A percentile compares a stretch with the other conserved stretches of the same genome.
These are phyloP conservation scores for Clivina fossor DNA, from an alignment of 2,888 invertebrate genomes.

Conservation along the genomic window DNA sequence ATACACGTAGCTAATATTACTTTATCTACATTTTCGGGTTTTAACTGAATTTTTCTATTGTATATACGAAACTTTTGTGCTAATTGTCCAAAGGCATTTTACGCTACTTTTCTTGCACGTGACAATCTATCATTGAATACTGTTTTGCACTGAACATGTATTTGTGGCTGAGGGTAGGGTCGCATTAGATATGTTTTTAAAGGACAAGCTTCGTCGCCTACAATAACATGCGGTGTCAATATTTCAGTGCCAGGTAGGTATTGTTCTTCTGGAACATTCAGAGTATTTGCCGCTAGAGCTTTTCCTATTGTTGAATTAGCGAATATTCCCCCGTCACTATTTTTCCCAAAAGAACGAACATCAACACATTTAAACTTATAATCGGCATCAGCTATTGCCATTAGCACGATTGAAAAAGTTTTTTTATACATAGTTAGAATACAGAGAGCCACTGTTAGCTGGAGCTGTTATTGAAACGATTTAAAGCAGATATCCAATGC, in stretches of 20 bases:
- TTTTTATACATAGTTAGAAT: slow-evolving; percentile 36
- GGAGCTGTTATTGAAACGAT: slow-evolving; percentile 23
- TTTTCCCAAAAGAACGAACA: slow-evolving; percentile 37
- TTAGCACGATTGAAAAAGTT: slow-evolving; percentile 31
- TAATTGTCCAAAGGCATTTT: too few species aligned
- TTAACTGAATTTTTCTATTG: too few species aligned
- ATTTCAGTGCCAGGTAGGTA: slow-evolving; percentile 25
- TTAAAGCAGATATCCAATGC: too few species aligned
- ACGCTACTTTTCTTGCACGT: slow-evolving; percentile 4
- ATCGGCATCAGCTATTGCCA: slow-evolving; percentile 34
- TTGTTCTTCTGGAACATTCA: slow-evolving; percentile 31
- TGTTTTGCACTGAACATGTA: background rate
- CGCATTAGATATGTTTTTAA: slow-evolving; percentile 34
- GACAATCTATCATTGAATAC: background rate
- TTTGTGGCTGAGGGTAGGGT: background rate
- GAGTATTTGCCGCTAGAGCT: slow-evolving; percentile 18
- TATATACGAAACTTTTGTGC: too few species aligned
- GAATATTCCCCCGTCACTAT: slow-evolving; percentile 40
- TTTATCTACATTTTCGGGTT: too few species aligned
- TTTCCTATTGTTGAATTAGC: slow-evolving; percentile 36
- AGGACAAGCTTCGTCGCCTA: slow-evolving; percentile 37
- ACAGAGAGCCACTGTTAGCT: slow-evolving; percentile 30
- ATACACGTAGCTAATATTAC: too few species aligned
- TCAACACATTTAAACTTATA: slow-evolving; percentile 39
- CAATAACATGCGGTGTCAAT: slow-evolving; percentile 16